phyloP scores from a whole-genome alignment of 1,140 invertebrate genomes.

The Delia radicum region DNA sequence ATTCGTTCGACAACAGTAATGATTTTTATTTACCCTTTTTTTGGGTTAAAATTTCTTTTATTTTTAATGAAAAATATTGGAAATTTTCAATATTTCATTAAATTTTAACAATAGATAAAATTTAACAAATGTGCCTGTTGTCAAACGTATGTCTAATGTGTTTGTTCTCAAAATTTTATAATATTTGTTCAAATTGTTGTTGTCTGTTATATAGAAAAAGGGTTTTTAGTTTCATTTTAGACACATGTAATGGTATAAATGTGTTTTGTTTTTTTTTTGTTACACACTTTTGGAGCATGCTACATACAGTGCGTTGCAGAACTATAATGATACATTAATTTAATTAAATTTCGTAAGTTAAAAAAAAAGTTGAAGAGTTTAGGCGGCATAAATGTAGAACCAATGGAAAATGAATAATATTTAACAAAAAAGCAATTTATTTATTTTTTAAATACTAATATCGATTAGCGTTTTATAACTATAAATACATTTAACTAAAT shows the following conservation, averaged over 20 bases:
- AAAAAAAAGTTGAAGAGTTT: too few relatives aligned
- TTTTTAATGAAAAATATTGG: constrained; percentile 10
- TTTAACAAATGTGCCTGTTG: background rate
- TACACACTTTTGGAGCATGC: constrained; percentile 13
- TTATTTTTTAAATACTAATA: too few relatives aligned
- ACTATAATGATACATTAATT: background rate
- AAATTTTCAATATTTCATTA: constrained; percentile 7
- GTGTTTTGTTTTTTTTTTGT: background rate
- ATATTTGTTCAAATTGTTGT: background rate
- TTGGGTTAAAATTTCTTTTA: constrained; percentile 11
- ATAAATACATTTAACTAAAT: too few relatives aligned
- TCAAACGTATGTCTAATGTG: background rate
- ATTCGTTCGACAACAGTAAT: too few relatives aligned
- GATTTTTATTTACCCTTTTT: too few relatives aligned
- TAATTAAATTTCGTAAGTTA: too few relatives aligned
- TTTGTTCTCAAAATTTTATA: background rate
- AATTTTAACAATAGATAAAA: constrained; percentile 7
- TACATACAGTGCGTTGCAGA: background rate
- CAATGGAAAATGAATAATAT: too few relatives aligned
- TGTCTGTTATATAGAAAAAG: background rate
- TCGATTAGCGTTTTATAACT: too few relatives aligned
- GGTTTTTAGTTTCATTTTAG: background rate
- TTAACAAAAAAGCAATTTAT: too few relatives aligned
- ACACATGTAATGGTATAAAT: background rate
- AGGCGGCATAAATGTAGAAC: too few relatives aligned